Evolutionary conservation across 1,140 invertebrate genomes (phyloP), one percentile per base, ranked within the genome.

Genomic region (Cydia splendana): DNA sequence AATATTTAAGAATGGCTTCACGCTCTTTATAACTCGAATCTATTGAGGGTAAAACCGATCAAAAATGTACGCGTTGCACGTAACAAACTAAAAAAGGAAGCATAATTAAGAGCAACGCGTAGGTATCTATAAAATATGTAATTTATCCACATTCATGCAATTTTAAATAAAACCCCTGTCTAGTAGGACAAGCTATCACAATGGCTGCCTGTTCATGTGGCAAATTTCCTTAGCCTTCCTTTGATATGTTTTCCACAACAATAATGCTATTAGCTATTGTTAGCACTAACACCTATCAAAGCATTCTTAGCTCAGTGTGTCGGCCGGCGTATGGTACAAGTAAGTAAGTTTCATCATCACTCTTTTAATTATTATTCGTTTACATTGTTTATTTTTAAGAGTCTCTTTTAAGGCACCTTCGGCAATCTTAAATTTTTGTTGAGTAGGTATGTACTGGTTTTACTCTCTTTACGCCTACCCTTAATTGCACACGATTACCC

Each of bases 221-320:
- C 67, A 18, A 71, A 71, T 42, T 45, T 71, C 67, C 67, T 71
- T n/a, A 71, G 30, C 30, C 67, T 71, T 20, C 30, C 67, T 42
- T 48, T 38, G 67, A 71, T 71, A 38, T 45, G 67, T 71, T 71
- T 71, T 42, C 38, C 67, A 71, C 67, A 71, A 71, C 67, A 71
- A 71, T 71, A 71, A 71, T 30, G 30, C 15, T 71, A 71, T 71
- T 71, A 71, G 67, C 67, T 42, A 71, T 38, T 71, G 67, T 71
- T 38, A 71, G 57, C 57, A 24, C 67, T 18, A 38, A 71, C 67
- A 9, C 67, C 67, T 71, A 71, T 71, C 67, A 71, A 71, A 71
- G 30, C 67, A 71, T n/a, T 71, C 30, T 5, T 5, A 62, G 20
- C 57, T 2, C 2, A 62, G 57, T 62, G 5, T 62, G 10, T 62